These are phyloP conservation scores for Casuarius casuarius DNA, from an alignment of 2,113 vertebrate species.

Conservation along the genomic window DNA sequence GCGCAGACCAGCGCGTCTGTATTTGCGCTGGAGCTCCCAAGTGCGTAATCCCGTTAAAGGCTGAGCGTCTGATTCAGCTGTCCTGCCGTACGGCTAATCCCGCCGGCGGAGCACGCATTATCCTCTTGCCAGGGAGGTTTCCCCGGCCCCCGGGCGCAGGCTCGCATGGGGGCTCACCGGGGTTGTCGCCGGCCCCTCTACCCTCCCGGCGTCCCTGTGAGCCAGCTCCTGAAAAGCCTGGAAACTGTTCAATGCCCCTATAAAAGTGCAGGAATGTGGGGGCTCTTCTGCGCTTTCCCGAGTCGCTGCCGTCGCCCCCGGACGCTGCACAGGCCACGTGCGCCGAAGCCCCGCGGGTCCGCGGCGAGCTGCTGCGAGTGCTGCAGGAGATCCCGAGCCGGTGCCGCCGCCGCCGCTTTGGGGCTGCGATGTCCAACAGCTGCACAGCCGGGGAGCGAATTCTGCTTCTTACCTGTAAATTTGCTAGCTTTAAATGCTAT, in stretches of 20 bases:
- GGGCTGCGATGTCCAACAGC: neutral
- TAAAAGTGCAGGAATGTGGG: neutral
- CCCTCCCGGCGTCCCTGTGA: neutral
- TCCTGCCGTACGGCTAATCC: conserved; percentile 21
- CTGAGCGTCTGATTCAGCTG: conserved; percentile 56
- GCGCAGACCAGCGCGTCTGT: neutral
- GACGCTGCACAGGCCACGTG: neutral
- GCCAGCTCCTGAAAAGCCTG: neutral
- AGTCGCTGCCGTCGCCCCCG: neutral
- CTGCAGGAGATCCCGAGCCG: neutral
- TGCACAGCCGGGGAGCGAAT: neutral
- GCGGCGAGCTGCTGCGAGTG: neutral
- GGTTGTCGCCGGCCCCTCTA: neutral
- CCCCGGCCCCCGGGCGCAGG: neutral
- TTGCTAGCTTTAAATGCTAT: neutral
- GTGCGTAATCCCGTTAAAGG: conserved; percentile 57
- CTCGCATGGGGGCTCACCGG: neutral
- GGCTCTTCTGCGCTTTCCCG: neutral
- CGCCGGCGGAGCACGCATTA: neutral
- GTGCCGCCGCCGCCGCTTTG: neutral
- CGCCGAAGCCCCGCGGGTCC: too few relatives aligned
- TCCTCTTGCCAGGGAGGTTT: neutral
- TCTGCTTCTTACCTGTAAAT: neutral
- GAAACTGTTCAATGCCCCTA: neutral
- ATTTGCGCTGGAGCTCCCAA: conserved; percentile 8